Percentiles rank a stretch among this genome's conserved stretches.
phyloP scores from a whole-genome alignment of 2,888 invertebrate species.

The Ashinkailepas kermadecensis region DNA sequence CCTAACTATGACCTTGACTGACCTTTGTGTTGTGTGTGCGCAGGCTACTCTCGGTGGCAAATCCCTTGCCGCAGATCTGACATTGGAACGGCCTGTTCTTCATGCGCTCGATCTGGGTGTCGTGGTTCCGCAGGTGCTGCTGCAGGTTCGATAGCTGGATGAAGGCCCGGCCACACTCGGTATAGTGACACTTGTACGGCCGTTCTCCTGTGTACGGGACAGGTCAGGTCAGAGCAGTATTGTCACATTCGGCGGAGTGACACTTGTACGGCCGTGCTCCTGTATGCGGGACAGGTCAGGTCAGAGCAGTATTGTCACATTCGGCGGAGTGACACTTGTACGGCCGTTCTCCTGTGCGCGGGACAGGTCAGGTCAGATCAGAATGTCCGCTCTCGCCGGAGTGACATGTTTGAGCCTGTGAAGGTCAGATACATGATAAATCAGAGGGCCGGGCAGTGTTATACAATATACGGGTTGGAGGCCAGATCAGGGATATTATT shows the following conservation, averaged over 20 bases:
- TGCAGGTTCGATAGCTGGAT: conserved; percentile 94
- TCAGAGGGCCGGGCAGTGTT: too few species aligned
- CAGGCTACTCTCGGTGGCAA: conserved; percentile 90
- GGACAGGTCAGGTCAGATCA: neutral
- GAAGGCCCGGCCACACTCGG: conserved; percentile 91
- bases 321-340: conserved; percentile 94
- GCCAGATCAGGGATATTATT: too few species aligned
- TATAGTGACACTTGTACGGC: conserved; percentile 92
- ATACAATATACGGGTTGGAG: too few species aligned
- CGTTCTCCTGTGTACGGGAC: conserved; percentile 64
- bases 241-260: conserved; percentile 85
- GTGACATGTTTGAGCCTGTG: conserved; percentile 50
- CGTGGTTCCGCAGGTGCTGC: conserved; percentile 91
- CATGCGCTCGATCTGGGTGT: conserved; percentile 87
- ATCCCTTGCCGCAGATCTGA: conserved; percentile 92
- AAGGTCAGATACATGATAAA: too few species aligned
- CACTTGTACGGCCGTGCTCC: conserved; percentile 97
- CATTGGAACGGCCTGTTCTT: conserved; percentile 94
- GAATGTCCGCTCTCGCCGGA: conserved; percentile 77
- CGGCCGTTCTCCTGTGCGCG: conserved; percentile 73
- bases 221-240: neutral
- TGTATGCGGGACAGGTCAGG: conserved; percentile 39
- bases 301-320: conserved; percentile 54
- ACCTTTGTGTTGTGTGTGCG: conserved; percentile 96
- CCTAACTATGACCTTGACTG: too few species aligned